Evolutionary conservation across 1,140 invertebrate genomes (phyloP).

Genomic region (Bombus pyrosoma): DNA sequence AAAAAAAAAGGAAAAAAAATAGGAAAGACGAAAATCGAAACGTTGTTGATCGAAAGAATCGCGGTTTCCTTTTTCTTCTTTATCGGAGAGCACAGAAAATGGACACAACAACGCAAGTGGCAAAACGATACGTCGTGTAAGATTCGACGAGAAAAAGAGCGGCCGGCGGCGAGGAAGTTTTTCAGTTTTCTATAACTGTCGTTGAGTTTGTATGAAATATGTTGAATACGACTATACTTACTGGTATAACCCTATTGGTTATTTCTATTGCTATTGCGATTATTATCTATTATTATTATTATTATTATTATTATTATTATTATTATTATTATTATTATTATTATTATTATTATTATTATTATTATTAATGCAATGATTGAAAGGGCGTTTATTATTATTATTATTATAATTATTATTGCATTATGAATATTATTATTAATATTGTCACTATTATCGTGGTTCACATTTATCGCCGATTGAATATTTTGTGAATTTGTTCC

Average conservation of each 20-base stretch:
- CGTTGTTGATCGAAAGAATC: not conserved
- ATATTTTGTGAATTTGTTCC: conserved; percentile 64
- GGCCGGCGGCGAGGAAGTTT: conserved; percentile 64
- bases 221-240: conserved; percentile 76
- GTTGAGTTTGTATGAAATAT: conserved; percentile 79
- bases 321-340: conserved; percentile 62
- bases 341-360: conserved; percentile 64
- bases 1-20: no score
- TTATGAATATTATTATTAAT: conserved; percentile 65
- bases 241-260: conserved; percentile 75
- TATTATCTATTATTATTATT: conserved; percentile 68
- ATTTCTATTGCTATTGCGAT: conserved; percentile 59
- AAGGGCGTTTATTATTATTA: conserved; percentile 56
- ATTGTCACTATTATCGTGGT: conserved; percentile 57
- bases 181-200: conserved; percentile 76
- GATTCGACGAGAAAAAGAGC: conserved; percentile 35
- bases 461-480: conserved; percentile 66
- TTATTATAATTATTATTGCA: conserved; percentile 63
- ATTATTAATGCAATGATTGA: conserved; percentile 60
- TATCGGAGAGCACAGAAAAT: not conserved
- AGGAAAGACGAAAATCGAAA: not conserved
- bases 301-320: conserved; percentile 32
- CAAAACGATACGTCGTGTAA: not conserved
- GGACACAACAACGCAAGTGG: no score
- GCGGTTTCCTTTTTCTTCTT: not conserved